phyloP scores from a whole-genome alignment of 2,888 invertebrate species.

The Heliconius ismenius region DNA sequence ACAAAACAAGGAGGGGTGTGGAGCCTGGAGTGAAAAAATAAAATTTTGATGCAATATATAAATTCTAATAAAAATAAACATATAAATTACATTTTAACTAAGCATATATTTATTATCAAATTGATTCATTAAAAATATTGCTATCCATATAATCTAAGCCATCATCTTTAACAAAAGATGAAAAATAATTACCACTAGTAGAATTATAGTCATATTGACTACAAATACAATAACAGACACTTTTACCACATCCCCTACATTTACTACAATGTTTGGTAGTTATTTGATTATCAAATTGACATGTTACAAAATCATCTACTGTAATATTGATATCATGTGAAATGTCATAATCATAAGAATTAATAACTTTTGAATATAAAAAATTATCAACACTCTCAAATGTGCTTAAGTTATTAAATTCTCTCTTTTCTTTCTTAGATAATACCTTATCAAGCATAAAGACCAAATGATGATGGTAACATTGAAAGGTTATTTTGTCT shows the following conservation, averaged over 20 bases:
- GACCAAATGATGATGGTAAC: conserved; percentile 97
- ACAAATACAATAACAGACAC: conserved; percentile 68
- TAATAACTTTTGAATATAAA: conserved; percentile 81
- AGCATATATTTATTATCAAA: conserved; percentile 38
- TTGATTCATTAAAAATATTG: conserved; percentile 66
- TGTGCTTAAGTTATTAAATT: conserved; percentile 89
- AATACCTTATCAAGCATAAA: conserved; percentile 95
- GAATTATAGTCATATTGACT: conserved; percentile 60
- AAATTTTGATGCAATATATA: too few relatives aligned
- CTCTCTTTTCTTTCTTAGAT: conserved; percentile 85
- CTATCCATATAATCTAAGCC: conserved; percentile 69
- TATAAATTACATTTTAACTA: neutral
- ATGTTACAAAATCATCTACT: conserved; percentile 62
- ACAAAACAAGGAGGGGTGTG: too few relatives aligned
- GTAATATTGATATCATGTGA: conserved; percentile 48
- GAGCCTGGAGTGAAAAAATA: too few relatives aligned
- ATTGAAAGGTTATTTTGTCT: conserved; percentile 87
- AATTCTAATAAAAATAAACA: neutral
- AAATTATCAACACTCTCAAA: conserved; percentile 87
- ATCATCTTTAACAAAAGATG: conserved; percentile 62
- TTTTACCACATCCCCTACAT: conserved; percentile 71
- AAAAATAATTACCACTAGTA: conserved; percentile 67
- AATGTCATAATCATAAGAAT: conserved; percentile 53
- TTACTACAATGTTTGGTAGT: conserved; percentile 69
- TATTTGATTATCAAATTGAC: conserved; percentile 69